A percentile compares a stretch with the other conserved stretches of the same genome.
Conservation (phyloP, 2,113 vertebrate genomes). For the Mirza zaza region DNA sequence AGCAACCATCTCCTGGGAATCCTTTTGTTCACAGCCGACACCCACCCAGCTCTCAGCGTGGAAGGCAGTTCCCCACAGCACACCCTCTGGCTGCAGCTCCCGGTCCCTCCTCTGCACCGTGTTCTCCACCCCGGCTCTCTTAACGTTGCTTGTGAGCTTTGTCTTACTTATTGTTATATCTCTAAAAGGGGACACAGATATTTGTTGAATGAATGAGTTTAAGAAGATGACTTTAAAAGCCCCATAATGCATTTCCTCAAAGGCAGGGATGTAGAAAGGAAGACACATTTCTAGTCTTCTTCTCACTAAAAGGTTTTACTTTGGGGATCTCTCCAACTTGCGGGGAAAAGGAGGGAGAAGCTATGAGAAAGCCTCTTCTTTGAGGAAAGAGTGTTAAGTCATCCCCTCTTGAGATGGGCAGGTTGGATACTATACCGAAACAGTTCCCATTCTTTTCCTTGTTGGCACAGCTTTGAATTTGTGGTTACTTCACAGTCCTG, state of each 20-base stretch:
- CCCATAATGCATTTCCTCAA: not conserved
- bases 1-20: not conserved
- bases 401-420: not conserved
- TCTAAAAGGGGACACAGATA: not conserved
- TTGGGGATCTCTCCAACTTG: not conserved
- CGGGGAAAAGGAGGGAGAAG: not conserved
- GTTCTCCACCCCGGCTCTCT: not conserved
- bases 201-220: not conserved
- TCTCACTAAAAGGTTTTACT: not conserved
- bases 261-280: not conserved
- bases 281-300: not conserved
- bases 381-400: not conserved
- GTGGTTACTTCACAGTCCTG: not conserved
- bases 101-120: not conserved
- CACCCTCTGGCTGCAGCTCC: not conserved
- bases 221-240: not conserved
- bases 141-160: not conserved
- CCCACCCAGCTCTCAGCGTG: not conserved
- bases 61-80: not conserved
- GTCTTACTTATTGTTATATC: not conserved
- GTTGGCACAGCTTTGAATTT: not conserved
- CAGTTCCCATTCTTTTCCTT: not conserved
- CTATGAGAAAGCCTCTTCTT: not conserved
- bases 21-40: not conserved
- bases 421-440: not conserved